Evolutionary conservation across 2,113 vertebrate species (phyloP).

Genomic region (Poeciliopsis occidentalis): DNA sequence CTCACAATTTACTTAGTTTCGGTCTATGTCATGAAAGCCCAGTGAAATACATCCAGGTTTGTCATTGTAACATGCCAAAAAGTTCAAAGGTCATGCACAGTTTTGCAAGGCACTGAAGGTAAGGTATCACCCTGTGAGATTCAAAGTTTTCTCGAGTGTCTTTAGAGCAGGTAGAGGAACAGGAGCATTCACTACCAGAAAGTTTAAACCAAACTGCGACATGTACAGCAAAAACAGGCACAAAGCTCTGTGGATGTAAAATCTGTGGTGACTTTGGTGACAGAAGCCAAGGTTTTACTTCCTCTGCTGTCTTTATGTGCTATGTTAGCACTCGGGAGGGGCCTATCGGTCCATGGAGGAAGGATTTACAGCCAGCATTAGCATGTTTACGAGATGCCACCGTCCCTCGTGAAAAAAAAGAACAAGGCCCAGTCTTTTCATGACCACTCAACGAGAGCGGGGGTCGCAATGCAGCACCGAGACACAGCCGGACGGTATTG

Average conservation of each 20-base stretch:
- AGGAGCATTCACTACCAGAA: neutral
- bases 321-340: conserved; percentile 34
- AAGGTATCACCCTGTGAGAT: neutral
- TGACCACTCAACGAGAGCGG: conserved; percentile 62
- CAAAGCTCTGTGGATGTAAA: conserved; percentile 11
- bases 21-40: neutral
- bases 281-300: conserved; percentile 60
- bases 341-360: conserved; percentile 16
- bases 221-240: neutral
- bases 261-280: conserved; percentile 5
- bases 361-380: conserved; percentile 47
- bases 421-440: conserved; percentile 13
- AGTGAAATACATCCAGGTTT: neutral
- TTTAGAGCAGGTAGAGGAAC: neutral
- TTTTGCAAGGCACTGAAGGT: neutral
- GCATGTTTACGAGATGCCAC: conserved; percentile 62
- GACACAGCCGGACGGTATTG: conserved; percentile 18
- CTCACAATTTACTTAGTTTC: neutral
- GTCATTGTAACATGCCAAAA: neutral
- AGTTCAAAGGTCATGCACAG: neutral
- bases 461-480: conserved; percentile 66
- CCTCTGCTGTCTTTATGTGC: conserved; percentile 47
- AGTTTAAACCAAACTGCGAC: no score
- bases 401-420: conserved; percentile 23
- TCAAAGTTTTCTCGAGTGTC: neutral